These are phyloP conservation scores for Arrhamphus sclerolepis DNA, from an alignment of 2,797 vertebrate species.

Conservation along the genomic window DNA sequence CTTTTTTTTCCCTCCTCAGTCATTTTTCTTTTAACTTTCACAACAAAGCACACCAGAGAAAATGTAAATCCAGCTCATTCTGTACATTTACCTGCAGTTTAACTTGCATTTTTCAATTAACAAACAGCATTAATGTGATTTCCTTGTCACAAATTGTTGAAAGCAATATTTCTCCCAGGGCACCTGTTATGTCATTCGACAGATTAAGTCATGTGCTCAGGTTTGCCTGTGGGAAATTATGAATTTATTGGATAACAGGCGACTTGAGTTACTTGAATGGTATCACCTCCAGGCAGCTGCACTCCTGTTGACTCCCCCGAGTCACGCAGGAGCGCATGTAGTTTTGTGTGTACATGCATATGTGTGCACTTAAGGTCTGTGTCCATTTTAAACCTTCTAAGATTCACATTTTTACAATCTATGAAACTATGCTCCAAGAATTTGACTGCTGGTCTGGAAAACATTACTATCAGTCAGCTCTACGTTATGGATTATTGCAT, in stretches of 20 bases:
- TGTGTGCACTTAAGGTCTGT: background rate
- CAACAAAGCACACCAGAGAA: background rate
- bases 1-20: too few species aligned
- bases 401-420: slow-evolving; percentile 23
- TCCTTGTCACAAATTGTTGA: slow-evolving; percentile 33
- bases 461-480: background rate
- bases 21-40: background rate
- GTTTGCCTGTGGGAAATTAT: slow-evolving; percentile 75
- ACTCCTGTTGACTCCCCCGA: slow-evolving; percentile 56
- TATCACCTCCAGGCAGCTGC: slow-evolving; percentile 73
- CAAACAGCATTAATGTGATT: slow-evolving; percentile 31
- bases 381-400: slow-evolving; percentile 16
- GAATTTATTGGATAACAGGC: slow-evolving; percentile 64
- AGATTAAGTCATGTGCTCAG: slow-evolving; percentile 59
- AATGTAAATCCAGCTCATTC: background rate
- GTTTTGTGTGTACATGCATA: slow-evolving; percentile 15
- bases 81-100: slow-evolving; percentile 9
- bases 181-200: slow-evolving; percentile 48
- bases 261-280: slow-evolving; percentile 63
- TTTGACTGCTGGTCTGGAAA: slow-evolving; percentile 13
- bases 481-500: too few species aligned
- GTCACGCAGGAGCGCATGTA: slow-evolving; percentile 33
- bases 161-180: slow-evolving; percentile 54
- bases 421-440: slow-evolving; percentile 4
- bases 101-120: slow-evolving; percentile 39